Conservation (phyloP, 2,797 vertebrate species). For the Jordanella pulchra region DNA sequence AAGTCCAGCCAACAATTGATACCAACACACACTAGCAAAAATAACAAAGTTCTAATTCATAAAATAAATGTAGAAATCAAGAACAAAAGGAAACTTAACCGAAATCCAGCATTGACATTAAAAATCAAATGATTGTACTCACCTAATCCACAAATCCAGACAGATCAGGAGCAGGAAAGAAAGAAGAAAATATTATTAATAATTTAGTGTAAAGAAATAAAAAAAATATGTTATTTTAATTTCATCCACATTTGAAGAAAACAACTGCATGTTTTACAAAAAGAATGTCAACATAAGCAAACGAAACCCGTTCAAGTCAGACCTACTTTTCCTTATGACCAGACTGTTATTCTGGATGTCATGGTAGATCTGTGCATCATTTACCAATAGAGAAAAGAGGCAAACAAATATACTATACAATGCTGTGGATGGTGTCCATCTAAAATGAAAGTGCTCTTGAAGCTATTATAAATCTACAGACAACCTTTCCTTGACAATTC, state of each 20-base stretch:
- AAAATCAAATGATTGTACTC: background rate
- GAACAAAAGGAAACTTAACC: background rate
- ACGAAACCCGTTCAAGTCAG: background rate
- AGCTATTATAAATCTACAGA: no score
- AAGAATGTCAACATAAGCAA: background rate
- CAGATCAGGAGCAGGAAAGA: background rate
- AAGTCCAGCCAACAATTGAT: background rate
- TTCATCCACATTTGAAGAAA: background rate
- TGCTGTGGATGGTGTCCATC: no score
- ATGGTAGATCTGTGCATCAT: no score
- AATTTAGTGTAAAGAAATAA: no score
- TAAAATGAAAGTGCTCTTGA: no score
- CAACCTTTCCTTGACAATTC: no score
- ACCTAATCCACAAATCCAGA: slow-evolving; percentile 5
- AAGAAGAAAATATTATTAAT: background rate
- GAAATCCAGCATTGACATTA: background rate
- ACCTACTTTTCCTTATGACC: background rate
- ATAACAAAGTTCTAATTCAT: background rate
- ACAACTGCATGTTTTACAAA: background rate
- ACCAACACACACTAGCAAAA: background rate
- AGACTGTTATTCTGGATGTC: no score
- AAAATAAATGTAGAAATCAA: background rate
- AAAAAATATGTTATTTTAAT: background rate
- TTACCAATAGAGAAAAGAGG: no score
- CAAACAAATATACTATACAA: no score